These are phyloP conservation scores for Mormyrus lacerda DNA, from an alignment of 2,113 vertebrate genomes.

Conservation along the genomic window DNA sequence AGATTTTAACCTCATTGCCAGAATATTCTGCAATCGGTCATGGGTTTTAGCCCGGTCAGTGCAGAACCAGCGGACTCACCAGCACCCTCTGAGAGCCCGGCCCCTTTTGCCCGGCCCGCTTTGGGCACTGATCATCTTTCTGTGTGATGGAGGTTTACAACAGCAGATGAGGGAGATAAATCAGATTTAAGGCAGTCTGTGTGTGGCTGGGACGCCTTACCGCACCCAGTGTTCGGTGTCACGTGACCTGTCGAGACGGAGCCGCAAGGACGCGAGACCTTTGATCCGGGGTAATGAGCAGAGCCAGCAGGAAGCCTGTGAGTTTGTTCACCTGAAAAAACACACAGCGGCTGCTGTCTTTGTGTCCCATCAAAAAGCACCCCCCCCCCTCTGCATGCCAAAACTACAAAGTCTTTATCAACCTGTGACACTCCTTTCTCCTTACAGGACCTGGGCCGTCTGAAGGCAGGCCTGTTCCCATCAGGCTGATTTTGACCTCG, in stretches of 20 bases:
- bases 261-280: conserved; percentile 7
- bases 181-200: conserved; percentile 5
- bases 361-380: neutral
- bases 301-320: conserved; percentile 38
- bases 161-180: conserved; percentile 24
- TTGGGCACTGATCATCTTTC: neutral
- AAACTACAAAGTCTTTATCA: neutral
- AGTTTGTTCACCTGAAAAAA: conserved; percentile 46
- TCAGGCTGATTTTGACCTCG: neutral
- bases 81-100: neutral
- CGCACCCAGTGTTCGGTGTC: neutral
- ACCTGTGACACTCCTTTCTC: neutral
- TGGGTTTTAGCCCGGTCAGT: neutral
- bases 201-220: neutral
- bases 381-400: conserved; percentile 10
- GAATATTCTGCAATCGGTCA: neutral
- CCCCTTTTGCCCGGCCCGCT: neutral
- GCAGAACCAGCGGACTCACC: neutral
- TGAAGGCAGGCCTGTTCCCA: neutral
- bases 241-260: neutral
- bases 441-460: neutral
- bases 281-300: conserved; percentile 44
- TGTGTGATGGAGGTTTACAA: neutral
- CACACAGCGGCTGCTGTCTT: conserved; percentile 17
- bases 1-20: neutral